A percentile compares a stretch with the other conserved stretches of the same genome.
Evolutionary conservation across 2,113 vertebrate genomes (phyloP).

Genomic region (Calidris pugnax): DNA sequence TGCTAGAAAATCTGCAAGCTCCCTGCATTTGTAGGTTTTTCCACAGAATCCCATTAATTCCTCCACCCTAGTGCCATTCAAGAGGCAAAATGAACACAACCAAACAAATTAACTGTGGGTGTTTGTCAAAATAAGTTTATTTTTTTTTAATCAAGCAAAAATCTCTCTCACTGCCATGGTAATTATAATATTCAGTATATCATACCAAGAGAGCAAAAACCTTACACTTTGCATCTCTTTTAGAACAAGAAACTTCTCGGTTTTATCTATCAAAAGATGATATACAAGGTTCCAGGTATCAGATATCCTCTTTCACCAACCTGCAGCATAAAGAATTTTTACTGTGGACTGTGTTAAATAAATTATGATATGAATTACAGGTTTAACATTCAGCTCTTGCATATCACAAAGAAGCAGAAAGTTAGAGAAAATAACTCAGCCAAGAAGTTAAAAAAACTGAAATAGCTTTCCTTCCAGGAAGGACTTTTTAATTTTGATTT

Average conservation of each 20-base stretch:
- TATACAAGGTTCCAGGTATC: not conserved
- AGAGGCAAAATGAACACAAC: not conserved
- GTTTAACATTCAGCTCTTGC: not conserved
- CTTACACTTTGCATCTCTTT: not conserved
- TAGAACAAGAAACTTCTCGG: not conserved
- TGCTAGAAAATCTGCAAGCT: not conserved
- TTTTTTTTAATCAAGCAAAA: not conserved
- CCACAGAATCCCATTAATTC: not conserved
- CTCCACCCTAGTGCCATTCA: not conserved
- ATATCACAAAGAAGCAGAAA: not conserved
- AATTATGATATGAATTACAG: not conserved
- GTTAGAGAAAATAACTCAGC: not conserved
- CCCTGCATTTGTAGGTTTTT: not conserved
- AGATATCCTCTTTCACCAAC: not conserved
- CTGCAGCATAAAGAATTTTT: not conserved
- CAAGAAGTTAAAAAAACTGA: not conserved
- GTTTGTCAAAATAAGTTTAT: not conserved
- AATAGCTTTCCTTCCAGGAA: not conserved
- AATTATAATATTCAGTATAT: not conserved
- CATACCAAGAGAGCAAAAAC: not conserved
- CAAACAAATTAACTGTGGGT: not conserved
- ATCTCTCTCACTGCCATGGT: not conserved
- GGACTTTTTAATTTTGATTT: not conserved
- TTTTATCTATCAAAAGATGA: not conserved
- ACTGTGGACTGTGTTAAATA: not conserved